Percentiles rank a stretch among this genome's conserved stretches.
phyloP scores from a whole-genome alignment of 1,140 invertebrate genomes.

The Drosophila rhopaloa region DNA sequence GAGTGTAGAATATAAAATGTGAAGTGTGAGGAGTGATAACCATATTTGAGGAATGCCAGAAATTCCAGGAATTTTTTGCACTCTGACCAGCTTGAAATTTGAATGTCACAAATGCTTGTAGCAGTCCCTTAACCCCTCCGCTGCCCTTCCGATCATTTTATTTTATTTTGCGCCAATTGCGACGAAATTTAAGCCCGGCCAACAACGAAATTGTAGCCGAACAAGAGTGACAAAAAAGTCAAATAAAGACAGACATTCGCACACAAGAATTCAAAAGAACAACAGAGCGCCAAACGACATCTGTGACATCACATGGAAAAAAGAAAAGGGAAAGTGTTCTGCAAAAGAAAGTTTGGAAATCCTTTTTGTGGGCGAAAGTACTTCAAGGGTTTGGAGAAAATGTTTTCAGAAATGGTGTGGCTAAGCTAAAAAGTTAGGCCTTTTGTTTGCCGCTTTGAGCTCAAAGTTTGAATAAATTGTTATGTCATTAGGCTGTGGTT shows the following conservation, averaged over 20 bases:
- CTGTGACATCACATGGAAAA: background rate
- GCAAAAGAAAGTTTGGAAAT: background rate
- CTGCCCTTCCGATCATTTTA: conserved; percentile 6
- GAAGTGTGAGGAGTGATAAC: conserved; percentile 11
- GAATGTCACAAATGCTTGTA: conserved; percentile 24
- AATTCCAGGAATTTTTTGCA: conserved; percentile 40
- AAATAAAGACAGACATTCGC: conserved; percentile 20
- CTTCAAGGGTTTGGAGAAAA: background rate
- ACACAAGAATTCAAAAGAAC: conserved; percentile 6
- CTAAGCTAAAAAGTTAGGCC: background rate
- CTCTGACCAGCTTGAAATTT: conserved; percentile 36
- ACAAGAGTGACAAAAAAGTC: conserved; percentile 39
- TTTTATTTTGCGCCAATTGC: conserved; percentile 36
- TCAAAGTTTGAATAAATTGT: conserved; percentile 3
- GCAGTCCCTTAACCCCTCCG: conserved; percentile 1
- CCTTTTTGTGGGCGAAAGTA: background rate
- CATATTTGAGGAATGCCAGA: conserved; percentile 26
- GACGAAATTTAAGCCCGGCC: conserved; percentile 32
- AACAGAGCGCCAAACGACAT: background rate
- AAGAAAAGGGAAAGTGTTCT: background rate
- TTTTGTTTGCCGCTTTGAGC: background rate
- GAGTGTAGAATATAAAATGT: background rate
- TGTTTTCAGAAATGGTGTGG: background rate
- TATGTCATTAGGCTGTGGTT: background rate
- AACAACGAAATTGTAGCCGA: conserved; percentile 41